phyloP scores from a whole-genome alignment of 2,888 invertebrate genomes.

The Yponomeuta evonymella region DNA sequence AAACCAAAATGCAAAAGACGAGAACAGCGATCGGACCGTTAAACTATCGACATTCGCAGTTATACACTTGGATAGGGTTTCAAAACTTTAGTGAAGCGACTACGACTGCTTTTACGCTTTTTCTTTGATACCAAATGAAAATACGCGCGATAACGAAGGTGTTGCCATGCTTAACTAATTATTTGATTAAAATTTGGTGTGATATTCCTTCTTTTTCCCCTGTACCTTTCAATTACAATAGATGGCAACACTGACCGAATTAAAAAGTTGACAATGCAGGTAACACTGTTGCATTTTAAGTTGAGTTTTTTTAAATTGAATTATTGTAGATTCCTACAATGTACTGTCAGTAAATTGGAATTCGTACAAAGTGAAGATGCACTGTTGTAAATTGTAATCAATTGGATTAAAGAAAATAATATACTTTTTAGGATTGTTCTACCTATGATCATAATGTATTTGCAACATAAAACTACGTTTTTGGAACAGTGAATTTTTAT shows the following conservation, averaged over 20 bases:
- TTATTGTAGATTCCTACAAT: background rate
- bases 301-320: background rate
- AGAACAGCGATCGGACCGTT: no score
- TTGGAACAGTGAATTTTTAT: background rate
- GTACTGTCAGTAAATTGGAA: background rate
- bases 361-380: background rate
- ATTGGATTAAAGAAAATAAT: background rate
- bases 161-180: no score
- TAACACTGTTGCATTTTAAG: background rate
- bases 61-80: no score
- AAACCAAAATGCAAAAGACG: no score
- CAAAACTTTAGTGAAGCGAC: no score
- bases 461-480: background rate
- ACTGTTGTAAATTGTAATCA: background rate
- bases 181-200: no score
- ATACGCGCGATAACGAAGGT: no score
- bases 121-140: no score
- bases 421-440: background rate
- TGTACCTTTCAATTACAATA: background rate
- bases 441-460: background rate
- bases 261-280: constrained; percentile 12
- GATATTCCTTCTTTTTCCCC: no score
- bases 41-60: no score
- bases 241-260: constrained; percentile 30
- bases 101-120: no score